phyloP scores from a whole-genome alignment of 2,888 invertebrate genomes.

The Acronicta alni region DNA sequence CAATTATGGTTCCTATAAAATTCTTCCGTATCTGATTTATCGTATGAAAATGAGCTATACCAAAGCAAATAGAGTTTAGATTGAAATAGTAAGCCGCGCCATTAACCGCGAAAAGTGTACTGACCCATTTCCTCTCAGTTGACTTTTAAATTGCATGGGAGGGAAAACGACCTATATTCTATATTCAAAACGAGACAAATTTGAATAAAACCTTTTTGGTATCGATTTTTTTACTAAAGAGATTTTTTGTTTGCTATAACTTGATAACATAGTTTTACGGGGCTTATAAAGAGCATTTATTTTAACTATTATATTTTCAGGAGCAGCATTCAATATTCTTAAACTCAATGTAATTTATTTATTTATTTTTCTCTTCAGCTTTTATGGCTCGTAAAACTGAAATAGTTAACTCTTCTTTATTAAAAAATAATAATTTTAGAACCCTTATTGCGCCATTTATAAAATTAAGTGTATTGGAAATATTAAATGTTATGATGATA shows the following conservation, averaged over 20 bases:
- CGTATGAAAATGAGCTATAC: constrained; percentile 3
- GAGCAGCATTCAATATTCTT: constrained; percentile 8
- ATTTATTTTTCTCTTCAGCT: constrained; percentile 9
- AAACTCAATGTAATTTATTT: constrained; percentile 14
- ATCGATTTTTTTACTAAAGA: not conserved
- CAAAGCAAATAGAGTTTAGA: constrained; percentile 43
- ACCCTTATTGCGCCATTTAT: not conserved
- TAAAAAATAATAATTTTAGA: not conserved
- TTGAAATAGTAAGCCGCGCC: constrained; percentile 25
- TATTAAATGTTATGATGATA: constrained; percentile 18
- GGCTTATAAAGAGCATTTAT: not conserved
- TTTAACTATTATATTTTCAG: constrained; percentile 7
- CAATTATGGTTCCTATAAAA: too few species aligned
- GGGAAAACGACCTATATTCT: constrained; percentile 12
- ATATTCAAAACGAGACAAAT: constrained; percentile 5
- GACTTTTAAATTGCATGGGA: constrained; percentile 40
- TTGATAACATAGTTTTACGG: not conserved
- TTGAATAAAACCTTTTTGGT: not conserved
- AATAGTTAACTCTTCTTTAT: constrained; percentile 10
- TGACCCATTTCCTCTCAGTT: constrained; percentile 28
- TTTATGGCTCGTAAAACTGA: constrained; percentile 27
- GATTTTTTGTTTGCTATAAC: not conserved
- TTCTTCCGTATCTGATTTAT: too few species aligned
- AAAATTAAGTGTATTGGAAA: constrained; percentile 1
- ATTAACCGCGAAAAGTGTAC: constrained; percentile 41